phyloP scores from a whole-genome alignment of 92 coral and sea anemone species.

The Anthopleura xanthogrammica region DNA sequence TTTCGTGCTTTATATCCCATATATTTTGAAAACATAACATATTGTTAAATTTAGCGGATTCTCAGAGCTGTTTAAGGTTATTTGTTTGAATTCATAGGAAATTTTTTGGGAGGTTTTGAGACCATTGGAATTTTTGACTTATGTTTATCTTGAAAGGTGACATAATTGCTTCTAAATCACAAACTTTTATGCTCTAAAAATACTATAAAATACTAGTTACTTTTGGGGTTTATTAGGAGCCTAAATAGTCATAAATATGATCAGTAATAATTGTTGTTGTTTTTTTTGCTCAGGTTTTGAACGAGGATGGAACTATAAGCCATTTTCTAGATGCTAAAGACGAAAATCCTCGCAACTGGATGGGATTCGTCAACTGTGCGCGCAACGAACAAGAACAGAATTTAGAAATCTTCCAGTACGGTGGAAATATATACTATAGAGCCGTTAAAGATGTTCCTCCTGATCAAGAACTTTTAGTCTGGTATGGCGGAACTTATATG shows the following conservation, averaged over 20 bases:
- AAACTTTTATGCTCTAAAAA: not conserved
- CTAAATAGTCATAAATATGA: no score
- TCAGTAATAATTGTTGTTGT: no score
- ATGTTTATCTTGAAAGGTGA: no score
- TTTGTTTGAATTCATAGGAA: not conserved
- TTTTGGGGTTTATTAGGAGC: not conserved
- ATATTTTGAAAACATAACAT: no score
- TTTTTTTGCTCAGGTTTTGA: conserved; percentile 62
- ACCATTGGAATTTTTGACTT: not conserved
- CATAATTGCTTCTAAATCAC: no score
- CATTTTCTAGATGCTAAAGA: conserved; percentile 98
- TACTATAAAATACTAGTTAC: not conserved
- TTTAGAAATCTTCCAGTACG: conserved; percentile 91
- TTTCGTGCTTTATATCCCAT: no score
- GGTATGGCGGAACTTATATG: conserved; percentile 95
- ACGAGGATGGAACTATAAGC: conserved; percentile 97
- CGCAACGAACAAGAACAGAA: conserved; percentile 99
- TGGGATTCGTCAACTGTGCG: conserved; percentile 99
- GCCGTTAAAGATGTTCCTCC: conserved; percentile 98
- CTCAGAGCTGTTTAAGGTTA: not conserved
- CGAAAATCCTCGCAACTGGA: conserved; percentile 99
- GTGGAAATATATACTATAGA: conserved; percentile 92
- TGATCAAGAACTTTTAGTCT: conserved; percentile 91
- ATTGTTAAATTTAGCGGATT: no score
- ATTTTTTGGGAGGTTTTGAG: not conserved